phyloP scores from a whole-genome alignment of 2,113 vertebrate genomes.

The Camelus dromedarius region DNA sequence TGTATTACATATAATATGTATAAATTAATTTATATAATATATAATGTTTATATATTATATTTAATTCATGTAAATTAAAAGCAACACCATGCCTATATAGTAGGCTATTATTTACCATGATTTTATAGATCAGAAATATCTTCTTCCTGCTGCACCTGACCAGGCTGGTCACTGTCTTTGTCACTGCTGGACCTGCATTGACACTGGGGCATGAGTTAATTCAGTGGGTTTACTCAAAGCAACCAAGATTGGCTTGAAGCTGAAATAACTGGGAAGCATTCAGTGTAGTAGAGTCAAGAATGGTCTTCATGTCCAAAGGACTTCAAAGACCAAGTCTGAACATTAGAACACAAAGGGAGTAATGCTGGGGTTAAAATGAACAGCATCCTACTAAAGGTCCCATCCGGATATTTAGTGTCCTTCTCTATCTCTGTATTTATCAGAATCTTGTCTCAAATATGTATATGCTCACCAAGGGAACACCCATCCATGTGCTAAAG shows the following conservation, averaged over 20 bases:
- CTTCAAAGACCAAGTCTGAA: background rate
- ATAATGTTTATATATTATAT: background rate
- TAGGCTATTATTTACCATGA: background rate
- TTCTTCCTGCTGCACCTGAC: background rate
- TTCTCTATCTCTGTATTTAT: background rate
- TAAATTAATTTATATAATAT: background rate
- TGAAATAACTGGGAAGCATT: background rate
- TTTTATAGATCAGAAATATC: background rate
- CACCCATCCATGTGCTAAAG: background rate
- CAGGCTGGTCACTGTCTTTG: background rate
- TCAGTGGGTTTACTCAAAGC: background rate
- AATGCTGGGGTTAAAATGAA: background rate
- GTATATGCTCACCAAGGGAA: background rate
- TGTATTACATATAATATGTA: background rate
- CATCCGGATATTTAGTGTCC: background rate
- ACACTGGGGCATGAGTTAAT: background rate
- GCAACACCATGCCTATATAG: background rate
- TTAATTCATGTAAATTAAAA: background rate
- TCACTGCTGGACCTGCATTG: background rate
- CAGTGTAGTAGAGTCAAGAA: background rate
- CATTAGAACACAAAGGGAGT: background rate
- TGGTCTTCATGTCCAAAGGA: background rate
- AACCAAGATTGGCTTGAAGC: background rate
- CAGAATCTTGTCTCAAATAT: background rate
- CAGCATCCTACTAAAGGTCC: background rate